Percentiles rank a stretch among this genome's conserved stretches.
Evolutionary conservation across 35 echinoderm and acorn worm species (phyloP).

Genomic region (Anneissia japonica): DNA sequence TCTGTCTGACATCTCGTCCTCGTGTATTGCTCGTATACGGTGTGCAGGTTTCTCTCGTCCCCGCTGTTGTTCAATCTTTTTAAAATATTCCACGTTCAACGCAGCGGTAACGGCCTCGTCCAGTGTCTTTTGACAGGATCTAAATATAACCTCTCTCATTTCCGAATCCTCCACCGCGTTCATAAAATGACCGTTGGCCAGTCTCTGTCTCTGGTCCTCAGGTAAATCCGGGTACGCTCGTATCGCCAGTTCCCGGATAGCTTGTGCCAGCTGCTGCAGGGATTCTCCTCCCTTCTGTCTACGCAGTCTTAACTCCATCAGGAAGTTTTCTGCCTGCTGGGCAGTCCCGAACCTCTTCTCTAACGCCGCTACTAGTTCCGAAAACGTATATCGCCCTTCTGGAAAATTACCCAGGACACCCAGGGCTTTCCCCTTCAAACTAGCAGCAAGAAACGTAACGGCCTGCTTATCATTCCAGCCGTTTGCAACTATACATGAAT

Average conservation of each 20-base stretch:
- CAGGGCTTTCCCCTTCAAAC: conserved; percentile 4
- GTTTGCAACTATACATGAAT: background rate
- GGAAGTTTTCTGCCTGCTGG: conserved; percentile 30
- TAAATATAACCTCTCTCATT: conserved; percentile 20
- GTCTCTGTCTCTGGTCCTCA: conserved; percentile 23
- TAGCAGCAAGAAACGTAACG: conserved; percentile 11
- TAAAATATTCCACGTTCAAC: conserved; percentile 11
- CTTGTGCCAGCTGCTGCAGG: conserved; percentile 13
- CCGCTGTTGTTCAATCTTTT: conserved; percentile 8
- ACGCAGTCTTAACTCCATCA: background rate
- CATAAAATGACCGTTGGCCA: conserved; percentile 29
- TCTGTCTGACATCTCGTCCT: background rate
- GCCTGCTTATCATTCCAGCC: conserved; percentile 5
- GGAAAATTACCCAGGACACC: background rate
- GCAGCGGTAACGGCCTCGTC: conserved; percentile 31
- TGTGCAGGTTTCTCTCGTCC: background rate
- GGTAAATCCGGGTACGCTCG: conserved; percentile 23
- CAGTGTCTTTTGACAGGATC: conserved; percentile 9
- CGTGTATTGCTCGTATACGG: background rate
- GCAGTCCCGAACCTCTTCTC: conserved; percentile 7
- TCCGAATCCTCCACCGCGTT: conserved; percentile 13
- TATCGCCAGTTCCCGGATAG: background rate
- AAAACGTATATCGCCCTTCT: background rate
- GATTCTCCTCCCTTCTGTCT: conserved; percentile 6
- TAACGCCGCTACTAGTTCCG: background rate